Base-by-base conservation (phyloP, 2,888 invertebrate genomes). In the Augiades crinisus region DNA sequence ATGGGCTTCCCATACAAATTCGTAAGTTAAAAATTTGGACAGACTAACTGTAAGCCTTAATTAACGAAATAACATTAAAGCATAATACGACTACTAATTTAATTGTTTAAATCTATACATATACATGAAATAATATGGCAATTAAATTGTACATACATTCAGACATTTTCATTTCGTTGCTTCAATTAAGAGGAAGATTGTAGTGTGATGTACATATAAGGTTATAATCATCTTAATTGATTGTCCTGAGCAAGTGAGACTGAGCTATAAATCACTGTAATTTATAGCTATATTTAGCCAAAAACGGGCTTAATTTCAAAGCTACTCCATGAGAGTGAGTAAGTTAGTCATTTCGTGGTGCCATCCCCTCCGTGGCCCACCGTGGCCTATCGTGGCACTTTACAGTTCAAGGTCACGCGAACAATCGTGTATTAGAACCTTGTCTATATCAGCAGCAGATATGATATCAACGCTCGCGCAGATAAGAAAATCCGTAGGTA, bases 101-200 rank as follows among this genome's bases (percentile, higher is more conserved):
- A 52, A 55, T 40, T 49, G 37, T 19, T 47, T 38, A 37, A 45
- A 1, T 36, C 51, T 58, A 55, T 54, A 56, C 50, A 54, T 47
- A 50, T 36, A 43, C 24, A 50, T 36, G 43, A 36, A 36, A 55
- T 34, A 56, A 53, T 79, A 81, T 81, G 81, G 81, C 82, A 75
- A 43, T 66, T 62, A 62, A 58, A 61, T 71, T 76, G 70, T 75
- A 72, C 66, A 68, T 63, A 56, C 52, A 55, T 47, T 53, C 46
- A 47, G 37, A 47, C 47, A 34, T 31, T 34, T 33, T 41, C n/a
- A n/a, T 30, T 40, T 50, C 49, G 43, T 34, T 43, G 43, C 33
- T 30, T 41, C 21, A 44, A 49, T 16, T 46, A 46, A 17, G 41
- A 30, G 50, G 50, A 31, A 8, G 5, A 13, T 13, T 12, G 13